Base-by-base conservation (phyloP, 2,888 invertebrate species). In the Sinhomidia bicolor region DNA sequence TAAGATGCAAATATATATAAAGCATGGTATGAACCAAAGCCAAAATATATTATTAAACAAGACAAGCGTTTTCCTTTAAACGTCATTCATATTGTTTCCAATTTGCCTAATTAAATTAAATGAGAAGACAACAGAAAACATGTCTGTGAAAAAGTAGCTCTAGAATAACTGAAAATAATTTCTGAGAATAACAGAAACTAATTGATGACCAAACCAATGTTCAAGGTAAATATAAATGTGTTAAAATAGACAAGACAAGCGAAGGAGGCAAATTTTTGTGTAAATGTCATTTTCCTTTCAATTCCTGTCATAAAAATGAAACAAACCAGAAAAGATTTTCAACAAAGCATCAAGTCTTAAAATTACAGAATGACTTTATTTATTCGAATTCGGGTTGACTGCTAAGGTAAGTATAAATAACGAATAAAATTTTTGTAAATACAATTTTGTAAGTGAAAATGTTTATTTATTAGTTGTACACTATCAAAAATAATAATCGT, bases 51-150 rank as follows among this genome's bases (percentile, higher is more conserved):
- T 41, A 65, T 62, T 81, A 36, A 65, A 47, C 12, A 44, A 20
- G 44, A 47, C 44, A 74, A 74, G 74, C 74, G 47, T 74, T 74
- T 44, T 44, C 0, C 74, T 23, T 68, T 17, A 68, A 68, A 41
- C 20, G 60, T 80, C 80, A 80, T 62, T 80, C 80, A 60, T 60
- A 57, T 29, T 80, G 57, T 68, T 68, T 57, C 80, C 36, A 36
- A 60, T 32, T 60, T 62, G 62, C 65, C 81, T 81, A 62, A 62
- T 81, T 81, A 81, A 81, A 81, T 81, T 81, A 81, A 62, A 65
- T 65, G 81, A 47, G 47, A 81, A 80, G 60, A 60, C 79, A 79
- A 65, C 60, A 26, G 65, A 29, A 62, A 81, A 81, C 44, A 80
- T 80, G 60, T n/a, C 20, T 7, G 36, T 7, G 7, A 12, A 6